These are phyloP conservation scores for Thalassaphorura encarpata DNA, from an alignment of 1,140 invertebrate genomes.

Conservation along the genomic window DNA sequence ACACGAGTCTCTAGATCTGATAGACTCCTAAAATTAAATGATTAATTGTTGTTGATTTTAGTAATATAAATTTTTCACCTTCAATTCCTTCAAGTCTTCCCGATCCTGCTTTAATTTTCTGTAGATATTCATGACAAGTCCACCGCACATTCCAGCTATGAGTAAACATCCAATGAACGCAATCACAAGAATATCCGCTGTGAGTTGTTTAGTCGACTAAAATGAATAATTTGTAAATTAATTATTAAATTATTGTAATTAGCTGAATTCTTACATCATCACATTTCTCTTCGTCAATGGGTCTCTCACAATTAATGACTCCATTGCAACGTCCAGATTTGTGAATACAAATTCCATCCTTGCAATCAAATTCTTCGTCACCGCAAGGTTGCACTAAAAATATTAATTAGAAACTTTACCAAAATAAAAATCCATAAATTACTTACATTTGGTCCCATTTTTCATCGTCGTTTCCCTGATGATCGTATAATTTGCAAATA, in stretches of 20 bases:
- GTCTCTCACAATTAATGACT: conserved; percentile 64
- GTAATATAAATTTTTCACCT: not conserved
- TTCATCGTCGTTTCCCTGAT: too few species aligned
- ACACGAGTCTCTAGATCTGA: not conserved
- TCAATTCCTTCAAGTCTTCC: conserved; percentile 58
- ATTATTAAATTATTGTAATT: not conserved
- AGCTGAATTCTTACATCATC: not conserved
- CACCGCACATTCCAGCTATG: conserved; percentile 72
- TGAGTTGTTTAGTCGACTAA: conserved; percentile 9
- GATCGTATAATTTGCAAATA: conserved; percentile 20
- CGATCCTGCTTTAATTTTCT: conserved; percentile 73
- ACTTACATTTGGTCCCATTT: too few species aligned
- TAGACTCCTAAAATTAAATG: not conserved
- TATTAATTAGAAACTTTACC: too few species aligned
- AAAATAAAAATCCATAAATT: too few species aligned
- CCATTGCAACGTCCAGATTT: conserved; percentile 58
- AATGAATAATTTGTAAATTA: not conserved
- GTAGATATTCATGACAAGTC: conserved; percentile 73
- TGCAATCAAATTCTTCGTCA: conserved; percentile 33
- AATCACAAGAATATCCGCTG: conserved; percentile 73
- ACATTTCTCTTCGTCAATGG: conserved; percentile 58
- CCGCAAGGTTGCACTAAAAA: not conserved
- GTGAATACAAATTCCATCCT: conserved; percentile 72
- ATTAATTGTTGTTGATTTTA: not conserved
- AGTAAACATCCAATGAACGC: conserved; percentile 79